A percentile compares a stretch with the other conserved stretches of the same genome.
Conservation (phyloP, 2,888 invertebrate genomes). For the Clanis bilineata region DNA sequence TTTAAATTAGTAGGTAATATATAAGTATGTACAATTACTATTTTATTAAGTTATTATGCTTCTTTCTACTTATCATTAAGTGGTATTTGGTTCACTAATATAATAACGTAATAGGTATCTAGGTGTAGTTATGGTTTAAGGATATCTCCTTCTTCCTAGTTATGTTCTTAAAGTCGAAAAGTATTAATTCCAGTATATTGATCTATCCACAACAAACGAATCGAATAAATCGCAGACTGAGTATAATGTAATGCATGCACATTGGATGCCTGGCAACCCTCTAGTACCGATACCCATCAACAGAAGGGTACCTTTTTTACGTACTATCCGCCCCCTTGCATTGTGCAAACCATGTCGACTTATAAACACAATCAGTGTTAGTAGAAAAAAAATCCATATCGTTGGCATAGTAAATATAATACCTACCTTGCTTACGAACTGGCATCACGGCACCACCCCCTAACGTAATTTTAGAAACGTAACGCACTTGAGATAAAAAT, state of each 20-base stretch:
- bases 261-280: slow-evolving; percentile 46
- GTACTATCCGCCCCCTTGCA: slow-evolving; percentile 42
- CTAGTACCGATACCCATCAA: slow-evolving; percentile 51
- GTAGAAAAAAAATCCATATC: neutral
- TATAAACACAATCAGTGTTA: neutral
- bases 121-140: too few relatives aligned
- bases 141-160: too few relatives aligned
- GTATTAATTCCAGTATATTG: too few relatives aligned
- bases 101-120: too few relatives aligned
- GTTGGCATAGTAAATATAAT: slow-evolving; percentile 46
- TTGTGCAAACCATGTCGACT: slow-evolving; percentile 21
- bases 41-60: too few relatives aligned
- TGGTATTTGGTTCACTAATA: too few relatives aligned
- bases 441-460: slow-evolving; percentile 85
- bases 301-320: slow-evolving; percentile 47
- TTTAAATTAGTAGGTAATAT: too few relatives aligned
- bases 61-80: too few relatives aligned
- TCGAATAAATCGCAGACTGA: neutral
- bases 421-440: slow-evolving; percentile 91
- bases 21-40: too few relatives aligned
- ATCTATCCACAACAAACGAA: neutral
- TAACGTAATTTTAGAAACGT: slow-evolving; percentile 70
- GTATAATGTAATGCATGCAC: slow-evolving; percentile 22
- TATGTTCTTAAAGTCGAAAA: too few relatives aligned
- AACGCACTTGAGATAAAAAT: slow-evolving; percentile 55